A percentile compares a stretch with the other conserved stretches of the same genome.
phyloP scores from a whole-genome alignment of 2,888 invertebrate genomes.

The Drosophila meridionalis region DNA sequence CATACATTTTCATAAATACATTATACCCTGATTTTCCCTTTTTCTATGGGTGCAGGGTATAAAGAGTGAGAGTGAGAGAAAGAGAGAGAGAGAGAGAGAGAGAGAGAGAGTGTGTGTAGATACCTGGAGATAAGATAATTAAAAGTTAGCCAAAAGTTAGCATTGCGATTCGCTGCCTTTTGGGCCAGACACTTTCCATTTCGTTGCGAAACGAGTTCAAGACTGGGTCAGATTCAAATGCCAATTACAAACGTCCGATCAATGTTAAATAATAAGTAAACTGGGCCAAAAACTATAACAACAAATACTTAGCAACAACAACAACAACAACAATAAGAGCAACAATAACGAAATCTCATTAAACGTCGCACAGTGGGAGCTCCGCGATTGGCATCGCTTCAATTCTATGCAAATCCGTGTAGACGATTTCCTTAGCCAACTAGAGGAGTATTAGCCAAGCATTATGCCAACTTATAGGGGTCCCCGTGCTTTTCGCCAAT shows the following conservation, averaged over 20 bases:
- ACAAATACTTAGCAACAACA: conserved; percentile 16
- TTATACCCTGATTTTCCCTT: no score
- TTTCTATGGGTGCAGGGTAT: no score
- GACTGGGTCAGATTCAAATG: conserved; percentile 66
- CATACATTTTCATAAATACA: no score
- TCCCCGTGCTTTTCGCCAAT: conserved; percentile 55
- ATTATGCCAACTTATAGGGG: conserved; percentile 46
- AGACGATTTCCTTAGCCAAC: conserved; percentile 48
- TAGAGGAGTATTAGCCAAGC: conserved; percentile 35
- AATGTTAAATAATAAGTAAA: conserved; percentile 76
- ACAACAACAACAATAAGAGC: not conserved
- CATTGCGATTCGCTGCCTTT: conserved; percentile 30
- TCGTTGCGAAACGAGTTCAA: conserved; percentile 72
- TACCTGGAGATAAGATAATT: conserved; percentile 68
- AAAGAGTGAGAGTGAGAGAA: not conserved
- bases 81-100: conserved; percentile 22
- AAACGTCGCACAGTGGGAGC: conserved; percentile 71
- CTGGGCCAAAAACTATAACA: conserved; percentile 68
- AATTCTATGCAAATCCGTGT: conserved; percentile 47
- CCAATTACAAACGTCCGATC: conserved; percentile 70
- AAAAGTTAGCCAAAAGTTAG: conserved; percentile 20
- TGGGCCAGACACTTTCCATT: conserved; percentile 67
- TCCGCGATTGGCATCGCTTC: conserved; percentile 50
- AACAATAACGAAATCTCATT: conserved; percentile 67
- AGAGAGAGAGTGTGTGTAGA: conserved; percentile 8